A percentile compares a stretch with the other conserved stretches of the same genome.
Conservation (phyloP, 2,113 vertebrate species). For the Thunnus thynnus region DNA sequence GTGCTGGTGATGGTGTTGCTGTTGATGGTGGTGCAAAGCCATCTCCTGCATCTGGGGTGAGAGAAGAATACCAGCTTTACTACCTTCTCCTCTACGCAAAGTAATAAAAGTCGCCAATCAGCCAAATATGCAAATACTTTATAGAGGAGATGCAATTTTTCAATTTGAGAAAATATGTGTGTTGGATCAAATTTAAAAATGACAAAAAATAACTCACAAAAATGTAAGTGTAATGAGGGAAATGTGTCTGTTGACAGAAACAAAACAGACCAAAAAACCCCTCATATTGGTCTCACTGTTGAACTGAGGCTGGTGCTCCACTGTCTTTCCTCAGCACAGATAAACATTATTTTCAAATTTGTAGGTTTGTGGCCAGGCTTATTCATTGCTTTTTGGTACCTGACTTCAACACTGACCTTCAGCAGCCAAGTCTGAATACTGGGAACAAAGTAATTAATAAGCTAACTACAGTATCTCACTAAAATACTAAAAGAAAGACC, state of each 20-base stretch:
- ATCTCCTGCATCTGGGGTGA: constrained; percentile 96
- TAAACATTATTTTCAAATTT: constrained; percentile 3
- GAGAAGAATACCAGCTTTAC: constrained; percentile 88
- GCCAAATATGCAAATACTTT: constrained; percentile 66
- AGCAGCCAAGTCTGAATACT: background rate
- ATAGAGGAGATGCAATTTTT: constrained; percentile 59
- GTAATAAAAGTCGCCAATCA: constrained; percentile 69
- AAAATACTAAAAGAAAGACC: background rate
- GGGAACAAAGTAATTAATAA: background rate
- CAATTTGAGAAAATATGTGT: constrained; percentile 44
- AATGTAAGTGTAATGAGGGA: constrained; percentile 11
- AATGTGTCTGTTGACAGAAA: constrained; percentile 17
- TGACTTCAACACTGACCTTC: background rate
- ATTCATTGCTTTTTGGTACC: background rate
- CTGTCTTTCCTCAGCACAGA: constrained; percentile 8
- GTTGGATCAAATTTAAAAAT: constrained; percentile 15
- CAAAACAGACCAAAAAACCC: constrained; percentile 2
- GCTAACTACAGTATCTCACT: background rate
- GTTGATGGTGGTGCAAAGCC: constrained; percentile 89
- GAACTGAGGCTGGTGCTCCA: constrained; percentile 8
- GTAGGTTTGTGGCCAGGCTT: background rate
- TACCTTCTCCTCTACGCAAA: constrained; percentile 67
- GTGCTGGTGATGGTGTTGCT: constrained; percentile 80
- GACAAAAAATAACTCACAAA: background rate
- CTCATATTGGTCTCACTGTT: background rate